phyloP scores from a whole-genome alignment of 2,797 vertebrate species.

The Coccyzus lansbergi region DNA sequence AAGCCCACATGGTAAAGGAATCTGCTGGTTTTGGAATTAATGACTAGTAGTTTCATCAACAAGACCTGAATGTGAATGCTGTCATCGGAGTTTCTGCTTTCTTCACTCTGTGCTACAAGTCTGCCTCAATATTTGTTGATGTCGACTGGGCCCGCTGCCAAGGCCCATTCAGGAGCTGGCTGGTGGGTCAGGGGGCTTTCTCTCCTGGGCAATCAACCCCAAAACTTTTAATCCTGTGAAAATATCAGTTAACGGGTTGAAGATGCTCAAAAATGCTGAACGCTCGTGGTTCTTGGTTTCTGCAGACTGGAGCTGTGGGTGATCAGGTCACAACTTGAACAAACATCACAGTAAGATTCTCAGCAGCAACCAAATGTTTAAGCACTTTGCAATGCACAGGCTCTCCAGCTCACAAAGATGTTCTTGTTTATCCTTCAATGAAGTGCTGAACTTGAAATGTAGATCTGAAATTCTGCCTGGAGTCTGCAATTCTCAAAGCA shows the following conservation, averaged over 20 bases:
- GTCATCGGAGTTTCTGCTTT: slow-evolving; percentile 37
- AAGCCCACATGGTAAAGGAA: neutral
- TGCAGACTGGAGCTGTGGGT: neutral
- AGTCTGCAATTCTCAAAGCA: neutral
- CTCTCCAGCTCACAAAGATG: neutral
- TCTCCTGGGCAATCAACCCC: neutral
- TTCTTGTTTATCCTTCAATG: neutral
- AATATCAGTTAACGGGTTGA: slow-evolving; percentile 25
- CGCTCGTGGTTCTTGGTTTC: neutral
- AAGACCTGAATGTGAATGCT: slow-evolving; percentile 28
- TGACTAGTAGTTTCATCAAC: slow-evolving; percentile 36
- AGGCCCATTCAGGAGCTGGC: neutral
- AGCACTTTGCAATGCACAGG: neutral
- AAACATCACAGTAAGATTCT: neutral
- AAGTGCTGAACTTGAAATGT: neutral
- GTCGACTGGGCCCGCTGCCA: slow-evolving; percentile 25
- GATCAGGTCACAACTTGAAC: slow-evolving; percentile 13
- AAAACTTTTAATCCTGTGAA: slow-evolving; percentile 36
- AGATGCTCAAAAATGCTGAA: neutral
- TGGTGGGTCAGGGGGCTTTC: neutral
- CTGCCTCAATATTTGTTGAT: neutral
- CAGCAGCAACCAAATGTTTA: neutral
- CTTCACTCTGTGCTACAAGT: neutral
- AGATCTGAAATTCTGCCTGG: neutral
- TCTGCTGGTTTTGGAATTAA: slow-evolving; percentile 30